phyloP scores from a whole-genome alignment of 2,113 vertebrate species.

The Tiliqua scincoides region DNA sequence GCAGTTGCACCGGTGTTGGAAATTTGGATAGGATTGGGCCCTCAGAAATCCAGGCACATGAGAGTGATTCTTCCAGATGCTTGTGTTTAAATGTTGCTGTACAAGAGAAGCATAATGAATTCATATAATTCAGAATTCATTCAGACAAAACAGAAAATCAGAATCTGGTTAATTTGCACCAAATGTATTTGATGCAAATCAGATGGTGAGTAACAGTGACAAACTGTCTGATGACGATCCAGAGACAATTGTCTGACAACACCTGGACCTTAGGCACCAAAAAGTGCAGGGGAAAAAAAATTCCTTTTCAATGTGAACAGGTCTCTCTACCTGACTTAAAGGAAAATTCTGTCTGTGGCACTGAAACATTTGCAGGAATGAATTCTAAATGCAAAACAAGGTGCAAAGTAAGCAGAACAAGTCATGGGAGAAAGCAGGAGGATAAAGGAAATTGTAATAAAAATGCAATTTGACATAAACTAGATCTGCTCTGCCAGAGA shows the following conservation, averaged over 20 bases:
- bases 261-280: background rate
- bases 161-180: background rate
- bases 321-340: background rate
- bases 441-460: slow-evolving; percentile 14
- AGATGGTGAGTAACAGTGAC: background rate
- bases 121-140: too few species aligned
- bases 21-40: too few species aligned
- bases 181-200: background rate
- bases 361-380: slow-evolving; percentile 40
- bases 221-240: background rate
- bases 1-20: too few species aligned
- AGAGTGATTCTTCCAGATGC: background rate
- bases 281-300: background rate
- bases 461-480: slow-evolving; percentile 18
- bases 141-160: background rate
- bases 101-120: background rate
- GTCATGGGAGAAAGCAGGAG: background rate
- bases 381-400: slow-evolving; percentile 47
- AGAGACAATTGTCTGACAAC: background rate
- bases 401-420: slow-evolving; percentile 14
- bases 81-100: background rate
- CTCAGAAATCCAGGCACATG: background rate
- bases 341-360: background rate
- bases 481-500: fast-evolving
- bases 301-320: background rate